Evolutionary conservation across 2,888 invertebrate genomes (phyloP), one percentile per base, ranked within the genome.

Genomic region (Tuberolachnus salignus): DNA sequence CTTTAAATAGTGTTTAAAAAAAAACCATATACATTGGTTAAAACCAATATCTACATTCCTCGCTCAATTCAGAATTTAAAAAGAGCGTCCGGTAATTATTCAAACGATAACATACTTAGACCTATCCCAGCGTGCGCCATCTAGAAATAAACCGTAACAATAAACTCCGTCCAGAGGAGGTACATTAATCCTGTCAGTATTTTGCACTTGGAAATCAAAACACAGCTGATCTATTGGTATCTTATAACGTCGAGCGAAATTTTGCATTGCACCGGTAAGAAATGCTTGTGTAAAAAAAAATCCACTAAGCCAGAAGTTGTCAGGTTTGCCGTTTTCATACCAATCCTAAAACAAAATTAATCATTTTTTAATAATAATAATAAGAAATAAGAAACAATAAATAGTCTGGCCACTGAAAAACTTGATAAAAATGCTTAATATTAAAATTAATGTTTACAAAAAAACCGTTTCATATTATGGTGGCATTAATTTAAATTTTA

Each of bases 281-380:
- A 97, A 97, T 0, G 95, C 94, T 86, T 96, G 95, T 0, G 95
- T 94, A 85, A 95, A 96, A 85, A 92, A 97, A 86, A 97, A 95
- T 0, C 95, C 97, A 0, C 96, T 93, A 1, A 97, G 87, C 97
- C 97, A 97, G 87, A 94, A 97, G 1, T 91, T 90, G 0, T 88
- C 83, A 0, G 95, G 96, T 85, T 94, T 94, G 1, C 92, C 93
- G 8, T 90, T 84, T 1, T 88, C 86, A 81, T 84, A 85, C 88
- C 88, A 88, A 57, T 83, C 84, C 87, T 87, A 84, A 82, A 87
- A 86, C 81, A 81, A 81, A 81, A 26, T 8, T 13, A 19, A 53
- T 19, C 9, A 46, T 16, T n/a, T n/a, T n/a, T n/a, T n/a, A 16
- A n/a, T 10, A 16, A 4, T 13, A 53, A 19, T 53, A 53, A 53